phyloP scores from a whole-genome alignment of 2,797 vertebrate genomes.

The Distichodus sexfasciatus region DNA sequence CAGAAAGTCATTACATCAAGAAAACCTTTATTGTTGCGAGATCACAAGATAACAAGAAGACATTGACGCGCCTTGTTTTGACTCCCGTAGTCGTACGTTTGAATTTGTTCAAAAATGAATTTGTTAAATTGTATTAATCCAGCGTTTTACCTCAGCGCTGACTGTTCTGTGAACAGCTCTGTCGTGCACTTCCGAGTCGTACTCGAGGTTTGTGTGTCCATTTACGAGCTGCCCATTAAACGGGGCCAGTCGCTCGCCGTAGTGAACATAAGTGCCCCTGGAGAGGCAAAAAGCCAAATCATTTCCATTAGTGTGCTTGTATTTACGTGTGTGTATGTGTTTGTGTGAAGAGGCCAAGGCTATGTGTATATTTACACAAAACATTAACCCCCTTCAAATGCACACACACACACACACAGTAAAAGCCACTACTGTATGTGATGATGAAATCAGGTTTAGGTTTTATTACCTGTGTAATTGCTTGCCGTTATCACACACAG shows the following conservation, averaged over 20 bases:
- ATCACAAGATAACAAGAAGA: too few species aligned
- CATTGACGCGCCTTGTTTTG: too few species aligned
- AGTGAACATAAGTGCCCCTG: constrained; percentile 62
- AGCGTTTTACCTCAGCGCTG: constrained; percentile 63
- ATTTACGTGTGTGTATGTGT: constrained; percentile 12
- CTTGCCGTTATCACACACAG: constrained; percentile 62
- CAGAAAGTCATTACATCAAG: too few species aligned
- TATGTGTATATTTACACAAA: constrained; percentile 26
- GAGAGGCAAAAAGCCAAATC: constrained; percentile 27
- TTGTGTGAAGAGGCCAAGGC: neutral
- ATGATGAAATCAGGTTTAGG: neutral
- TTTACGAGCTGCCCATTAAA: constrained; percentile 68
- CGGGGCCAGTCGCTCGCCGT: constrained; percentile 63
- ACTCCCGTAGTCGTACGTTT: too few species aligned
- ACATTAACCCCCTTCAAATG: constrained; percentile 7
- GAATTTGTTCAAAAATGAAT: neutral
- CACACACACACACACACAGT: constrained; percentile 2
- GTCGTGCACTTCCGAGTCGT: constrained; percentile 47
- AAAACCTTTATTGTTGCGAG: too few species aligned
- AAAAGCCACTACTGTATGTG: neutral
- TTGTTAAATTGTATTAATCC: neutral
- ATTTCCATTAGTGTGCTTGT: constrained; percentile 39
- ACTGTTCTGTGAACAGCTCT: constrained; percentile 55
- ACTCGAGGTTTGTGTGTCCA: constrained; percentile 57
- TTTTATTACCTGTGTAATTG: constrained; percentile 68